phyloP scores from a whole-genome alignment of 2,888 invertebrate genomes.

The Rotaria macrura region DNA sequence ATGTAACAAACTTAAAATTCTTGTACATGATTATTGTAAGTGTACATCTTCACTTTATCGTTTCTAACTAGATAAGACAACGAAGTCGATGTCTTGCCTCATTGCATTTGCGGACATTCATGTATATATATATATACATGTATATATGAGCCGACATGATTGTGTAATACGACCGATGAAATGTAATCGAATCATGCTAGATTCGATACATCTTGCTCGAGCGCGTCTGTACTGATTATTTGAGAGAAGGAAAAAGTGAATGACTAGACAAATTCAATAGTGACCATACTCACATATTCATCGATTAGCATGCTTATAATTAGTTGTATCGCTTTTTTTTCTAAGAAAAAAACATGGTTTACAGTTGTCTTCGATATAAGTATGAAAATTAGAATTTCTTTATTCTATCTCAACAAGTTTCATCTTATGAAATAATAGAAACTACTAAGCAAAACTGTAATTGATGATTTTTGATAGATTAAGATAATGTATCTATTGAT shows the following conservation, averaged over 20 bases:
- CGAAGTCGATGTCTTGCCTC: neutral
- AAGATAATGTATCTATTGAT: neutral
- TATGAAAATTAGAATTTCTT: neutral
- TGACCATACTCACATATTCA: neutral
- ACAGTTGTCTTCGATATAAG: too few relatives aligned
- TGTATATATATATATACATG: too few relatives aligned
- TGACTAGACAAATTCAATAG: neutral
- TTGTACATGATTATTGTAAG: slow-evolving; percentile 6
- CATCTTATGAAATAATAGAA: neutral
- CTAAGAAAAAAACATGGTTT: neutral
- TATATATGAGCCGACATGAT: neutral
- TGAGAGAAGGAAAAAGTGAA: neutral
- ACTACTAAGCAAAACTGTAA: neutral
- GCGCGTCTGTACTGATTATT: neutral
- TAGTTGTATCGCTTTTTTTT: neutral
- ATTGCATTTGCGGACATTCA: neutral
- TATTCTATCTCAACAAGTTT: neutral
- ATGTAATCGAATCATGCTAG: neutral
- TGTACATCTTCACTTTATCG: neutral
- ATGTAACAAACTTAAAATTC: neutral
- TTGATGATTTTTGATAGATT: neutral
- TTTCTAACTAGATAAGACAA: neutral
- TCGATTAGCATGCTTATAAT: neutral
- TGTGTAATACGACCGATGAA: neutral
- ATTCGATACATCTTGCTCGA: neutral